A percentile compares a stretch with the other conserved stretches of the same genome.
phyloP scores from a whole-genome alignment of 2,113 vertebrate species.

The Oenanthe melanoleuca region DNA sequence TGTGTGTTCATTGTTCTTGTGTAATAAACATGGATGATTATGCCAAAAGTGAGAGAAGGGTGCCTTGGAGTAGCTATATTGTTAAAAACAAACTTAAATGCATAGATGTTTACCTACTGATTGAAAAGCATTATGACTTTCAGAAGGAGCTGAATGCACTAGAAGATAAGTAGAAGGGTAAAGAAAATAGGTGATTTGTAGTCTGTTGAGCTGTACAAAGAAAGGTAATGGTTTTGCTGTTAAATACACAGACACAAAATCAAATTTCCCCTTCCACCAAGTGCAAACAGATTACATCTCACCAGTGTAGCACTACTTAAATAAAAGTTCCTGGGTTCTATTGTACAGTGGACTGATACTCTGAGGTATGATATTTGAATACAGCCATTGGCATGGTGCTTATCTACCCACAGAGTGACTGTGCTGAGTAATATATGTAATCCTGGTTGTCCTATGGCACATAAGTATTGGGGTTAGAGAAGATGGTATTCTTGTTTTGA shows the following conservation, averaged over 20 bases:
- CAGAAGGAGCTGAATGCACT: background rate
- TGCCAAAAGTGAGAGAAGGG: background rate
- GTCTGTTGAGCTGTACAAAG: background rate
- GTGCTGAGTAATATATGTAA: background rate
- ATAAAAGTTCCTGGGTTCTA: background rate
- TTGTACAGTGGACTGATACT: background rate
- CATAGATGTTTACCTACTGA: background rate
- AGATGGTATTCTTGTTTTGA: background rate
- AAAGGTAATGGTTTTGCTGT: background rate
- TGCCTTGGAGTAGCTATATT: background rate
- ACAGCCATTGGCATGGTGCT: fast-evolving
- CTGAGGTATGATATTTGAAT: background rate
- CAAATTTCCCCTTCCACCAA: background rate
- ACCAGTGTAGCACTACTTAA: background rate
- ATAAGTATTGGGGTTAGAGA: background rate
- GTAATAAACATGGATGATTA: background rate
- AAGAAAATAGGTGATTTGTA: background rate
- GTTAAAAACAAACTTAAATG: background rate
- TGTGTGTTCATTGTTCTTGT: background rate
- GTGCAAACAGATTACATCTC: background rate
- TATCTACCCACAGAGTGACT: background rate
- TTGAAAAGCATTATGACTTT: background rate
- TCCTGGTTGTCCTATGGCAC: background rate
- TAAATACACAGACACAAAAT: background rate
- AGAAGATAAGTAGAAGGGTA: background rate